Percentiles rank a stretch among this genome's conserved stretches.
Conservation (phyloP, 1,140 invertebrate genomes). For the Euborellia annulipes region DNA sequence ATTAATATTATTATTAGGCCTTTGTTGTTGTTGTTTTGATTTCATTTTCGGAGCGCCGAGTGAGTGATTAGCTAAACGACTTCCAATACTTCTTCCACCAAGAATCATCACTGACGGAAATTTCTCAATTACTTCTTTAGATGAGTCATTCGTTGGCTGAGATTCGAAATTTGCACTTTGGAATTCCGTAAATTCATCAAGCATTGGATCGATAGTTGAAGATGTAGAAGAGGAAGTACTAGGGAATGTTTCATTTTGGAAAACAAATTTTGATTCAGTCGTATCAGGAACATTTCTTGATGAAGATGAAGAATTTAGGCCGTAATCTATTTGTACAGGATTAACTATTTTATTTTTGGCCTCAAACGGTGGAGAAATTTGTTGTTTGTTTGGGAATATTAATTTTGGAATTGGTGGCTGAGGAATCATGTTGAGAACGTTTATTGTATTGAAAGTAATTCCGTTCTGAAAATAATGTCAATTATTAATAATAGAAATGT, state of each 20-base stretch:
- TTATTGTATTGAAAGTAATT: conserved; percentile 31
- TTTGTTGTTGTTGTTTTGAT: conserved; percentile 22
- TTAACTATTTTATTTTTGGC: too few species aligned
- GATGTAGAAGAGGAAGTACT: too few species aligned
- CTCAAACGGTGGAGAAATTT: too few species aligned
- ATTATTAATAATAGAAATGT: conserved; percentile 3
- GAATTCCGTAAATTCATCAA: conserved; percentile 43
- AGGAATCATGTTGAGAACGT: conserved; percentile 32
- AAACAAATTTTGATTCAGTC: too few species aligned
- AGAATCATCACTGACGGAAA: conserved; percentile 5
- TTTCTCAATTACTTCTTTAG: not conserved
- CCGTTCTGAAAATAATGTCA: conserved; percentile 26
- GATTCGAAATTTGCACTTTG: conserved; percentile 28
- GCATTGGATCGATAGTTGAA: conserved; percentile 11
- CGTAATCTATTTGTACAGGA: too few species aligned
- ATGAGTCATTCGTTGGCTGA: not conserved
- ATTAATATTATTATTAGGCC: conserved; percentile 12
- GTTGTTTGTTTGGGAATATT: too few species aligned
- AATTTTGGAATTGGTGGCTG: conserved; percentile 34
- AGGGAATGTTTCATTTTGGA: too few species aligned
- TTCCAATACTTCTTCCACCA: conserved; percentile 23
- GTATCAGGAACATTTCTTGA: not conserved
- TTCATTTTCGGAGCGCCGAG: conserved; percentile 26
- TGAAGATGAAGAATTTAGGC: not conserved
- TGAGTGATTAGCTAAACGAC: conserved; percentile 34